Evolutionary conservation across 2,797 vertebrate species (phyloP).

Genomic region (Tauraco hartlaubi): DNA sequence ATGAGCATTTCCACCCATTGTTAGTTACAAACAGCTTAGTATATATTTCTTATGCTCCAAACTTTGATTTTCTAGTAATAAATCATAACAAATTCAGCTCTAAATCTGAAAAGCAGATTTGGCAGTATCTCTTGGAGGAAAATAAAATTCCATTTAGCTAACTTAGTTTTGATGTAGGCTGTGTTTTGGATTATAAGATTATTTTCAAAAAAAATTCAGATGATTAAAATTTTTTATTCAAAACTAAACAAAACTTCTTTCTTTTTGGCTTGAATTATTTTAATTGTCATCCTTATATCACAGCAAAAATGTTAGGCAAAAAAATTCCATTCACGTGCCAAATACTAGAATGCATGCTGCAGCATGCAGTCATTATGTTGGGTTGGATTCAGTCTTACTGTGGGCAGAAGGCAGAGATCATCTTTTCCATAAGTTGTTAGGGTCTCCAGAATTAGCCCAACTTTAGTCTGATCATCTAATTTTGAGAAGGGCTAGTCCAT

Average conservation of each 20-base stretch:
- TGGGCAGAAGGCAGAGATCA: neutral
- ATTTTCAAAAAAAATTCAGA: neutral
- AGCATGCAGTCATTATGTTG: neutral
- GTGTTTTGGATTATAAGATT: neutral
- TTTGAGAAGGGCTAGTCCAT: neutral
- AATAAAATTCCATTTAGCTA: neutral
- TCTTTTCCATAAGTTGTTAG: neutral
- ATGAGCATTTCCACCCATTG: neutral
- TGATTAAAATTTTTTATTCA: neutral
- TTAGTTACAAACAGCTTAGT: neutral
- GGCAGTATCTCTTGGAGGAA: neutral
- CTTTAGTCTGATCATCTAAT: neutral
- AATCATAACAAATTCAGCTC: neutral
- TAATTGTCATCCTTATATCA: neutral
- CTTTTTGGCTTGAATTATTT: neutral
- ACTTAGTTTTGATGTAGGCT: neutral
- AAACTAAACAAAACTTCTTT: neutral
- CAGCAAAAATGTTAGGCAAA: neutral
- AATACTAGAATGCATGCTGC: neutral
- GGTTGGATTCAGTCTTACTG: neutral
- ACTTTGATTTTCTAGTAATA: neutral
- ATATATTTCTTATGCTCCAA: neutral
- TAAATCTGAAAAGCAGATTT: neutral
- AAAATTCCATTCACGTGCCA: neutral
- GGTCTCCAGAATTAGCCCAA: neutral